Evolutionary conservation across 2,113 vertebrate genomes (phyloP).

Genomic region (Rhineura floridana): DNA sequence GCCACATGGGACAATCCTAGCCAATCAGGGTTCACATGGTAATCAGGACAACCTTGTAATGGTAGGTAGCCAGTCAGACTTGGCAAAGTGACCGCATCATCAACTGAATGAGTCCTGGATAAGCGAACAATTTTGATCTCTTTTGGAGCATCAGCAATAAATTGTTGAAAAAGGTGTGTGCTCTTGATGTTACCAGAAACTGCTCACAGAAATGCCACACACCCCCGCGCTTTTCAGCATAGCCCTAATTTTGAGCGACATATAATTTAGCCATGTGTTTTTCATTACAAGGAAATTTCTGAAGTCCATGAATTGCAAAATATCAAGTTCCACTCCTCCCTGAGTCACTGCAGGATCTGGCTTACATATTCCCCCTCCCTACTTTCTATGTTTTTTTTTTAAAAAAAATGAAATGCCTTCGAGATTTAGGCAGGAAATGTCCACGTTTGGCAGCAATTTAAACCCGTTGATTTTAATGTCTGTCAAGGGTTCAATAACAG

Average conservation of each 20-base stretch:
- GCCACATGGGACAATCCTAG: background rate
- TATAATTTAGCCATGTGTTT: constrained; percentile 42
- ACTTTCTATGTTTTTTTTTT: background rate
- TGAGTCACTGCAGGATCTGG: constrained; percentile 36
- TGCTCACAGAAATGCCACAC: background rate
- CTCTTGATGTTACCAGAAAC: background rate
- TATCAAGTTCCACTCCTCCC: constrained; percentile 42
- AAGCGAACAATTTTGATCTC: background rate
- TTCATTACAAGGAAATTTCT: constrained; percentile 53
- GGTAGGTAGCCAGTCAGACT: background rate
- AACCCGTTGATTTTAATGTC: constrained; percentile 35
- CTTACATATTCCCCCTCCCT: constrained; percentile 6
- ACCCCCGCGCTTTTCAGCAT: background rate
- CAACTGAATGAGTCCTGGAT: background rate
- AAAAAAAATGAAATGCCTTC: constrained; percentile 8
- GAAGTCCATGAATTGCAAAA: constrained; percentile 52
- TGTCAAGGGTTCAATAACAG: constrained; percentile 45
- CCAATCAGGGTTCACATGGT: background rate
- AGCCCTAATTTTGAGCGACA: constrained; percentile 1
- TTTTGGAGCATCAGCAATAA: background rate
- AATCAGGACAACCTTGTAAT: background rate
- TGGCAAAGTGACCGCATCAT: background rate
- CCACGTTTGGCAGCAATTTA: constrained; percentile 61
- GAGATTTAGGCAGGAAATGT: constrained; percentile 52
- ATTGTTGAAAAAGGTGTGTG: background rate